Conservation (phyloP, 2,888 invertebrate genomes). For the Corbicula japonica region DNA sequence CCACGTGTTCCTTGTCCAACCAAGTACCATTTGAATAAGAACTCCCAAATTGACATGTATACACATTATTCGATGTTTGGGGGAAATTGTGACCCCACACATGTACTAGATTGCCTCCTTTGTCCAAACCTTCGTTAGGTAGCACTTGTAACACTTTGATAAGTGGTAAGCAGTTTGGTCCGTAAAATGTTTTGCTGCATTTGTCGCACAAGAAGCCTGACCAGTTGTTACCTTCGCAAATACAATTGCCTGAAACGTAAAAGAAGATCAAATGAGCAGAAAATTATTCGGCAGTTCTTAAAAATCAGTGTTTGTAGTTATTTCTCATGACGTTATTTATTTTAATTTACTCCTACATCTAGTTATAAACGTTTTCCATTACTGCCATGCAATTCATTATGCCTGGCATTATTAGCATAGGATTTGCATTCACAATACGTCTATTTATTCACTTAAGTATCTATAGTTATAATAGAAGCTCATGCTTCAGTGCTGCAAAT, state of each 20-base stretch:
- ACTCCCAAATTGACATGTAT: conserved; percentile 61
- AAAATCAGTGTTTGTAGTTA: too few relatives aligned
- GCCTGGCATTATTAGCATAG: too few relatives aligned
- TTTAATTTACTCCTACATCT: too few relatives aligned
- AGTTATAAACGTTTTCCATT: too few relatives aligned
- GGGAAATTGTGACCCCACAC: conserved; percentile 70
- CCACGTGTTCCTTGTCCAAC: conserved; percentile 49
- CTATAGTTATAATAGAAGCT: too few relatives aligned
- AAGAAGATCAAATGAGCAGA: too few relatives aligned
- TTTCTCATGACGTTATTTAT: too few relatives aligned
- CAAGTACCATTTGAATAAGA: conserved; percentile 53
- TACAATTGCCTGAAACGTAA: conserved; percentile 64
- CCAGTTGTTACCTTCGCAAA: conserved; percentile 64
- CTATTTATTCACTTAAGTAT: too few relatives aligned
- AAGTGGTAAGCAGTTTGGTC: conserved; percentile 67
- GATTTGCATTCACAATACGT: too few relatives aligned
- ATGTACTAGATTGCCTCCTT: conserved; percentile 54
- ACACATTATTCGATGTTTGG: conserved; percentile 40
- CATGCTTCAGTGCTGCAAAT: too few relatives aligned
- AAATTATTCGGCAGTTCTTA: too few relatives aligned
- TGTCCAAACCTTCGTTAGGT: conserved; percentile 62
- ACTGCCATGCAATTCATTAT: too few relatives aligned
- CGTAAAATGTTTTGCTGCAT: conserved; percentile 68
- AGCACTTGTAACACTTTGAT: conserved; percentile 46
- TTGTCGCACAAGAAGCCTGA: conserved; percentile 64